Conservation (phyloP, 2,113 vertebrate genomes). For the Stegostoma tigrinum region DNA sequence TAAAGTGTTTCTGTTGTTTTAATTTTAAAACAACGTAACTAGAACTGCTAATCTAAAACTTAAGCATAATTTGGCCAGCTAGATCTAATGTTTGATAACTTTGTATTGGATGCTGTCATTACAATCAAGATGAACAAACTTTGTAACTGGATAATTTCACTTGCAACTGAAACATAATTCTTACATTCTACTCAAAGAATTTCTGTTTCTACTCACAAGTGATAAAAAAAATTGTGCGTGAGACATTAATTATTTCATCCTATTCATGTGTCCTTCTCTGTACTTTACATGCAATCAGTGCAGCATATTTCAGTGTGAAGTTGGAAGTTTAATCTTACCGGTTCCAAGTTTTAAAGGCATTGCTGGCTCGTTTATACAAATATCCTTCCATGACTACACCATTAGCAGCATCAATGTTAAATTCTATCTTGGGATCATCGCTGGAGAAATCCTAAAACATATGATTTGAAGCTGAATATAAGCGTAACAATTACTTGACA, state of each 20-base stretch:
- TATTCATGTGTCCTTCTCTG: background rate
- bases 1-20: background rate
- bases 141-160: background rate
- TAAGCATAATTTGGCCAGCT: background rate
- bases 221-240: background rate
- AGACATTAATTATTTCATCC: background rate
- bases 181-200: background rate
- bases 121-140: background rate
- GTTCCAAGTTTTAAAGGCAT: conserved; percentile 99
- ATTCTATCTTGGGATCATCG: conserved; percentile 90
- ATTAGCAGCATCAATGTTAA: conserved; percentile 85
- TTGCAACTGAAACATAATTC: background rate
- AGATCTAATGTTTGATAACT: background rate
- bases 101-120: background rate
- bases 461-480: conserved; percentile 40
- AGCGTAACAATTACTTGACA: conserved; percentile 37
- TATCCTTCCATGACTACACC: conserved; percentile 97
- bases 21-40: background rate
- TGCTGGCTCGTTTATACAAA: conserved; percentile 96
- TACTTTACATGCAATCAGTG: background rate
- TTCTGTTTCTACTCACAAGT: background rate
- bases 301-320: background rate
- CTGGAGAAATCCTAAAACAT: conserved; percentile 80
- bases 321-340: conserved; percentile 60
- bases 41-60: background rate